Evolutionary conservation across 2,113 vertebrate species (phyloP).

Genomic region (Alaudala cheleensis): DNA sequence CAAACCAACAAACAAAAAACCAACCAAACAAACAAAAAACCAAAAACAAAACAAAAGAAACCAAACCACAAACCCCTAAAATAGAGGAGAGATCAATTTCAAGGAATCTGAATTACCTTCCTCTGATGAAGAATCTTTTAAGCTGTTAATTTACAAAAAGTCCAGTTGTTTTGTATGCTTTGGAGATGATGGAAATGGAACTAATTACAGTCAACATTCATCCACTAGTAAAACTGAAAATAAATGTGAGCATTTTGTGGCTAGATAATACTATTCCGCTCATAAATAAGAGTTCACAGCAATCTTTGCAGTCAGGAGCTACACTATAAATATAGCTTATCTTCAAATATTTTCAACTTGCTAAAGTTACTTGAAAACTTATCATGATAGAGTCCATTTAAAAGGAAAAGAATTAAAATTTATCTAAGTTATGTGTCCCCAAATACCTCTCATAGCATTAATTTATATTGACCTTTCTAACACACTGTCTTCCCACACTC

Average conservation of each 20-base stretch:
- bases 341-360: constrained; percentile 23
- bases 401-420: constrained; percentile 38
- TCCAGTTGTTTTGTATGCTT: neutral
- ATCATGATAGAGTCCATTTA: constrained; percentile 16
- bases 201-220: neutral
- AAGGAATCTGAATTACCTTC: neutral
- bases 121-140: neutral
- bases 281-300: constrained; percentile 10
- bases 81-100: neutral
- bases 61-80: too few relatives aligned
- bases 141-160: neutral
- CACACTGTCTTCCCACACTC: neutral
- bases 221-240: neutral
- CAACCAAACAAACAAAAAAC: neutral
- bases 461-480: constrained; percentile 11
- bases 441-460: constrained; percentile 1
- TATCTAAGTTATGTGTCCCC: constrained; percentile 3
- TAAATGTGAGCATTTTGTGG: neutral
- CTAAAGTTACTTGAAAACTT: constrained; percentile 21
- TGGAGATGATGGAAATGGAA: neutral
- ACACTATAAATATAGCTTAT: constrained; percentile 11
- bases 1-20: neutral
- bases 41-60: neutral
- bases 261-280: neutral
- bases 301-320: neutral